A percentile compares a stretch with the other conserved stretches of the same genome.
Evolutionary conservation across 2,888 invertebrate species (phyloP).

Genomic region (Cenopis cana): DNA sequence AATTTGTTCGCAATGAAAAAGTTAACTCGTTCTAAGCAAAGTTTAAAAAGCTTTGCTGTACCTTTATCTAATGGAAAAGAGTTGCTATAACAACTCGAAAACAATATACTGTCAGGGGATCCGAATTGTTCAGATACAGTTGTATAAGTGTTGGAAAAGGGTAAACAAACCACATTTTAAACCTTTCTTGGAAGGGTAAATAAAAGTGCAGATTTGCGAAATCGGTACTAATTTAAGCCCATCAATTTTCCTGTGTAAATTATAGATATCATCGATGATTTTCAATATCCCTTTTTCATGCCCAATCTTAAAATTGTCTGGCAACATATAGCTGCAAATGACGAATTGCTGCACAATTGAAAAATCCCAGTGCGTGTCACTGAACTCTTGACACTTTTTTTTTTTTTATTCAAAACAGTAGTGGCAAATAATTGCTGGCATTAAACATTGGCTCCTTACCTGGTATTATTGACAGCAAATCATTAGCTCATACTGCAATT

Average conservation of each 20-base stretch:
- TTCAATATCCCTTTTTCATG: not conserved
- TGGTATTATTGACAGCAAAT: too few species aligned
- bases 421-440: too few species aligned
- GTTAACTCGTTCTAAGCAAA: slow-evolving; percentile 45
- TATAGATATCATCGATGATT: not conserved
- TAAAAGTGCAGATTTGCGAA: not conserved
- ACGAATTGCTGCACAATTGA: too few species aligned
- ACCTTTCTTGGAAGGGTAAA: not conserved
- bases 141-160: slow-evolving; percentile 21
- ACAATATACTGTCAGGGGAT: slow-evolving; percentile 40
- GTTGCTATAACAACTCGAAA: slow-evolving; percentile 43
- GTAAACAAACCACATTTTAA: slow-evolving; percentile 22
- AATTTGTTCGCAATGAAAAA: slow-evolving; percentile 48
- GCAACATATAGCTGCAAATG: too few species aligned
- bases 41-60: slow-evolving; percentile 43
- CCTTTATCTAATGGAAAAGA: slow-evolving; percentile 46
- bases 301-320: not conserved
- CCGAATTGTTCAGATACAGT: slow-evolving; percentile 27
- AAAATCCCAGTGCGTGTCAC: too few species aligned
- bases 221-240: not conserved
- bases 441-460: too few species aligned
- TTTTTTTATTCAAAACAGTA: too few species aligned
- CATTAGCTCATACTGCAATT: too few species aligned
- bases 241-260: not conserved
- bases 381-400: too few species aligned